These are phyloP conservation scores for Amblyopsis hoosieri DNA, from an alignment of 2,797 vertebrate genomes.

Conservation along the genomic window DNA sequence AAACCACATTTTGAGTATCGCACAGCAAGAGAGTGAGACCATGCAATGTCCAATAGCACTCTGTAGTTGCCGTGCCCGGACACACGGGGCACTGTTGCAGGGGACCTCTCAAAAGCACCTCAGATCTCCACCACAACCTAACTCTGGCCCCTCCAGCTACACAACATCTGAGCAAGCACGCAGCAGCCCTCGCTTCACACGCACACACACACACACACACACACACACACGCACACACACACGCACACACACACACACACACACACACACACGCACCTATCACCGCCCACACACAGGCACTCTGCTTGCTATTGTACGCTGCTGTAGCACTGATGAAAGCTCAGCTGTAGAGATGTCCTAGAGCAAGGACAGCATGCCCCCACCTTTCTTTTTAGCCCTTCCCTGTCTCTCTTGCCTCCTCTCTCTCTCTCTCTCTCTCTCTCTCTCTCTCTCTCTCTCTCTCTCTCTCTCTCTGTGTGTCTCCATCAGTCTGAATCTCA, in stretches of 20 bases:
- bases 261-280: conserved; percentile 4
- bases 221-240: not conserved
- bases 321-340: conserved; percentile 25
- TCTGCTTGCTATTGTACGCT: conserved; percentile 21
- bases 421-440: conserved; percentile 3
- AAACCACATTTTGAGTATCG: too few species aligned
- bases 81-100: not conserved
- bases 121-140: not conserved
- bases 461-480: not conserved
- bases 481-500: not conserved
- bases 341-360: conserved; percentile 39
- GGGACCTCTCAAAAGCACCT: not conserved
- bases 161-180: conserved; percentile 7
- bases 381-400: not conserved
- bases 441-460: not conserved
- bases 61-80: not conserved
- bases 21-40: not conserved
- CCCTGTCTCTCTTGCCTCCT: too few species aligned
- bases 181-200: conserved; percentile 1
- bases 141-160: conserved; percentile 6
- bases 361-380: conserved; percentile 45
- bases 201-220: conserved; percentile 7
- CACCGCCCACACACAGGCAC: conserved; percentile 14
- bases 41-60: too few species aligned
- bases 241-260: conserved; percentile 16